phyloP scores from a whole-genome alignment of 2,797 vertebrate genomes.

The Microhierax caerulescens region DNA sequence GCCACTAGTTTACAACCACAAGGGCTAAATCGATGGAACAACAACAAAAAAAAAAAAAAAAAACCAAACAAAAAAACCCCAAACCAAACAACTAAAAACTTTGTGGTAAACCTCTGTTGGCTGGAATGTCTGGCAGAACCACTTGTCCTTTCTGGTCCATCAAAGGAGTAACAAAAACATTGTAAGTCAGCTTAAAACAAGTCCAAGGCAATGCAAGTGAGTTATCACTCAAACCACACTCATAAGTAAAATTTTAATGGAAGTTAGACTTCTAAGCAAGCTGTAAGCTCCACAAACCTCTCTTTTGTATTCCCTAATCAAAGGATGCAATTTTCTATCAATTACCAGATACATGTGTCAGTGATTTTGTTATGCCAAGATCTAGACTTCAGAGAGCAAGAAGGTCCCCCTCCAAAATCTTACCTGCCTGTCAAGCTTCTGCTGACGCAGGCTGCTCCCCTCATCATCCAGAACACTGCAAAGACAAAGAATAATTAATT shows the following conservation, averaged over 20 bases:
- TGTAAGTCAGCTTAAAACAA: background rate
- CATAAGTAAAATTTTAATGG: background rate
- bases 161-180: background rate
- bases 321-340: background rate
- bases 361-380: background rate
- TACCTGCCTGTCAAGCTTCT: constrained; percentile 98
- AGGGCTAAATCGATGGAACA: background rate
- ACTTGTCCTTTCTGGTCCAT: background rate
- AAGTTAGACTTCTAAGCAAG: background rate
- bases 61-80: too few species aligned
- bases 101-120: background rate
- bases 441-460: constrained; percentile 92
- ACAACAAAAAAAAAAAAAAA: too few species aligned
- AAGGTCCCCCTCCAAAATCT: constrained; percentile 29
- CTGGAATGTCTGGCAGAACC: background rate
- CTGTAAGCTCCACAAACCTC: background rate
- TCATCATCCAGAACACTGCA: constrained; percentile 97
- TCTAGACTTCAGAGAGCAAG: background rate
- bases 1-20: background rate
- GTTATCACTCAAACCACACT: background rate
- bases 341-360: background rate
- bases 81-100: background rate
- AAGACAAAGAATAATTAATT: constrained; percentile 15
- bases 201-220: background rate
- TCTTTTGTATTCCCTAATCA: background rate